These are phyloP conservation scores for Atta cephalotes DNA, from an alignment of 1,140 invertebrate genomes.

Conservation along the genomic window DNA sequence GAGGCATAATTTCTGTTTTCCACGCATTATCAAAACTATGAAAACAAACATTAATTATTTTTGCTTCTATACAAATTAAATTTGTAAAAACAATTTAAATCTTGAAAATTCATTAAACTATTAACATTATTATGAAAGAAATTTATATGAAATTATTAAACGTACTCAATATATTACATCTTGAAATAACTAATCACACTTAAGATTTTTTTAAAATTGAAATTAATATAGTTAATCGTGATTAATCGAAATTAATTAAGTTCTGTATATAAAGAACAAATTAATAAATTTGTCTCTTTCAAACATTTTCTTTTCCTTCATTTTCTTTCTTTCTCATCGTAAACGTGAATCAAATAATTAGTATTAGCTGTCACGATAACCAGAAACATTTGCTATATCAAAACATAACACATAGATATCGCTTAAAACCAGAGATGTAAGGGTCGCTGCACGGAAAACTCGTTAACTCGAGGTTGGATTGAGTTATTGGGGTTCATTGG, in stretches of 20 bases:
- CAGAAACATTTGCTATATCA: constrained; percentile 42
- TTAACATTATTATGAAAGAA: background rate
- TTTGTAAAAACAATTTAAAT: background rate
- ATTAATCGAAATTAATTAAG: background rate
- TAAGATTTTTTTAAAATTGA: background rate
- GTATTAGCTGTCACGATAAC: constrained; percentile 14
- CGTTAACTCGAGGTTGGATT: constrained; percentile 70
- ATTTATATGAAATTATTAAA: background rate
- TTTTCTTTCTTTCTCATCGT: background rate
- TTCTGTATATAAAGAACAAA: background rate
- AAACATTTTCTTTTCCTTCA: background rate
- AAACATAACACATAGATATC: constrained; percentile 32
- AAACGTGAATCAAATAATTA: constrained; percentile 37
- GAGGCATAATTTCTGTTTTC: background rate
- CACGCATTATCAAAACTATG: background rate
- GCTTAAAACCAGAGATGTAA: constrained; percentile 54
- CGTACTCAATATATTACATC: background rate
- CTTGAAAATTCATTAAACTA: background rate
- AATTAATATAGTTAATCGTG: too few species aligned
- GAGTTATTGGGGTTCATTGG: constrained; percentile 72
- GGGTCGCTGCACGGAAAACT: constrained; percentile 56
- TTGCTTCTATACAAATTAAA: background rate
- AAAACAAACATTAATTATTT: constrained; percentile 2
- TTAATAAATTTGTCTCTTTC: background rate
- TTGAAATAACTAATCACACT: background rate